A percentile compares a stretch with the other conserved stretches of the same genome.
These are phyloP conservation scores for Thaleichthys pacificus DNA, from an alignment of 2,797 vertebrate species.

Conservation along the genomic window DNA sequence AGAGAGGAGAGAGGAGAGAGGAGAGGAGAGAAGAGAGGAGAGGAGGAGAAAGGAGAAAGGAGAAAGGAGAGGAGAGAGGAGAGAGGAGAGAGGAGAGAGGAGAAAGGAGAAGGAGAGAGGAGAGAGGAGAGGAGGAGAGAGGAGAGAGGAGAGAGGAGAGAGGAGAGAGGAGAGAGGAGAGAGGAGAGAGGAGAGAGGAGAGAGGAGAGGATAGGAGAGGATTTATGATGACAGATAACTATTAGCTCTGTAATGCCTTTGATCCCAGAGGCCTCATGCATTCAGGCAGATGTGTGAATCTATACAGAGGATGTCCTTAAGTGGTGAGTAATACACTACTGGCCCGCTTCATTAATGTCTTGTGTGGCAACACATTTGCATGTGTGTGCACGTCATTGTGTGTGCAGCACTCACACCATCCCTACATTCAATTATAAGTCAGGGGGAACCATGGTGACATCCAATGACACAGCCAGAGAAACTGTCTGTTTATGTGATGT, in stretches of 20 bases:
- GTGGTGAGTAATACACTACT: too few relatives aligned
- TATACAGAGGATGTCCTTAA: too few relatives aligned
- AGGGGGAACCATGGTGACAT: too few relatives aligned
- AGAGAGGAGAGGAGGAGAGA: too few relatives aligned
- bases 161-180: constrained; percentile 16
- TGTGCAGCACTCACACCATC: background rate
- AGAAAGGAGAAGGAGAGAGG: background rate
- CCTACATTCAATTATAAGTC: too few relatives aligned
- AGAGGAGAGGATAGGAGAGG: background rate
- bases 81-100: too few relatives aligned
- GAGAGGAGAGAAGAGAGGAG: too few relatives aligned
- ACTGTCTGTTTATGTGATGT: background rate
- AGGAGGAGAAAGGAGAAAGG: too few relatives aligned
- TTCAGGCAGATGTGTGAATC: constrained; percentile 11
- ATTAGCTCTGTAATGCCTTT: constrained; percentile 23
- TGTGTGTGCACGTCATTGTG: background rate
- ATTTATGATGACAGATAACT: constrained; percentile 26
- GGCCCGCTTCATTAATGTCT: too few relatives aligned
- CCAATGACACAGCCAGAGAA: too few relatives aligned
- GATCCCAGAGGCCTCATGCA: constrained; percentile 32
- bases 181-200: constrained; percentile 21
- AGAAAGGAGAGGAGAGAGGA: background rate
- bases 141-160: constrained; percentile 8
- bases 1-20: too few relatives aligned
- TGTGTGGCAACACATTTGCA: background rate